phyloP scores from a whole-genome alignment of 2,888 invertebrate genomes.

The Dynastes maya region DNA sequence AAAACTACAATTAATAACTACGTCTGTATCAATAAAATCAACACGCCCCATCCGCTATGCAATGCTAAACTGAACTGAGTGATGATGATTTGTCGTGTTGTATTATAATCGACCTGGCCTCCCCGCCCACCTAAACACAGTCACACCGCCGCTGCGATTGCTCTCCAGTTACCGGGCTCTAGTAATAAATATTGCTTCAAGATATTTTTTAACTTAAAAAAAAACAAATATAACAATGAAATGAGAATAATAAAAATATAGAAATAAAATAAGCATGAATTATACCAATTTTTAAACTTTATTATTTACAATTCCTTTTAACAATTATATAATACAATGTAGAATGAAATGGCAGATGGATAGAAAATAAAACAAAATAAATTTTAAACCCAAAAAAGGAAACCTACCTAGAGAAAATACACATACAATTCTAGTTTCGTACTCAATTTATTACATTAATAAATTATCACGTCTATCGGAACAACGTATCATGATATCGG shows the following conservation, averaged over 20 bases:
- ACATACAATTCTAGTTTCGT: background rate
- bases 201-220: too few species aligned
- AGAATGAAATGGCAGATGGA: conserved; percentile 3
- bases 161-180: too few species aligned
- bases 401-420: background rate
- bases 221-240: too few species aligned
- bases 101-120: too few species aligned
- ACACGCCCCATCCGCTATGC: too few species aligned
- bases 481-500: conserved; percentile 2
- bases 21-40: too few species aligned
- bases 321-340: background rate
- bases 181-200: too few species aligned
- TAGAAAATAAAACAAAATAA: conserved; percentile 6
- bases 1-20: too few species aligned
- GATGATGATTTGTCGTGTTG: too few species aligned
- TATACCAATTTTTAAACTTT: background rate
- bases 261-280: background rate
- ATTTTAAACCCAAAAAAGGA: background rate
- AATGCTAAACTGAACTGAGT: too few species aligned
- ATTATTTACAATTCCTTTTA: background rate
- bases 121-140: too few species aligned
- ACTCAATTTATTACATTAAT: conserved; percentile 4
- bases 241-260: background rate
- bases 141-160: too few species aligned
- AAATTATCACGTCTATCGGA: conserved; percentile 29